phyloP scores from a whole-genome alignment of 2,888 invertebrate species.

The Onthophagus sagittarius region DNA sequence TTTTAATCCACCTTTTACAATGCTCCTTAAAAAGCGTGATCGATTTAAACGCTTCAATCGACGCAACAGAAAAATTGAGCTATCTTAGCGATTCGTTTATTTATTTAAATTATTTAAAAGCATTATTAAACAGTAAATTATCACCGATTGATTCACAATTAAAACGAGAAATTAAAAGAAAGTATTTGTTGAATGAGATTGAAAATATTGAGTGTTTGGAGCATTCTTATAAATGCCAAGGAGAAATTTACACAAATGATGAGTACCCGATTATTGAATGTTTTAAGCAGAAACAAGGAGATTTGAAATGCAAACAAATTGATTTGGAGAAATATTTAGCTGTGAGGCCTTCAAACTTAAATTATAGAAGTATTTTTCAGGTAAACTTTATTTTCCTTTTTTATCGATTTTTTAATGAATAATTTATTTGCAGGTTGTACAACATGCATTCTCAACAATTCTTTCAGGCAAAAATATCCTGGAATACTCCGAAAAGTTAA shows the following conservation, averaged over 20 bases:
- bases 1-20: not conserved
- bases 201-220: constrained; percentile 55
- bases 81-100: constrained; percentile 39
- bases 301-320: constrained; percentile 42
- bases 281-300: constrained; percentile 46
- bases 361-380: constrained; percentile 54
- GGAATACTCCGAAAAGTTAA: constrained; percentile 21
- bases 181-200: constrained; percentile 68
- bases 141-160: constrained; percentile 80
- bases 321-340: constrained; percentile 55
- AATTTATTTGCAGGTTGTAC: constrained; percentile 26
- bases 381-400: constrained; percentile 43
- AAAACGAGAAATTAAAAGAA: constrained; percentile 68
- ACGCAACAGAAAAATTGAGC: constrained; percentile 23
- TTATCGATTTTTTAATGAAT: not conserved
- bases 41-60: constrained; percentile 7
- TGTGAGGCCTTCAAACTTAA: constrained; percentile 53
- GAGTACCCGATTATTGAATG: constrained; percentile 51
- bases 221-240: constrained; percentile 56
- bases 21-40: not conserved
- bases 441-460: constrained; percentile 30
- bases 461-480: constrained; percentile 28
- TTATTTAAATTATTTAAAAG: constrained; percentile 55
- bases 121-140: constrained; percentile 58
- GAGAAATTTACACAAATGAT: constrained; percentile 43